Base-by-base conservation (phyloP, 2,888 invertebrate genomes). In the Phortica okadai region DNA sequence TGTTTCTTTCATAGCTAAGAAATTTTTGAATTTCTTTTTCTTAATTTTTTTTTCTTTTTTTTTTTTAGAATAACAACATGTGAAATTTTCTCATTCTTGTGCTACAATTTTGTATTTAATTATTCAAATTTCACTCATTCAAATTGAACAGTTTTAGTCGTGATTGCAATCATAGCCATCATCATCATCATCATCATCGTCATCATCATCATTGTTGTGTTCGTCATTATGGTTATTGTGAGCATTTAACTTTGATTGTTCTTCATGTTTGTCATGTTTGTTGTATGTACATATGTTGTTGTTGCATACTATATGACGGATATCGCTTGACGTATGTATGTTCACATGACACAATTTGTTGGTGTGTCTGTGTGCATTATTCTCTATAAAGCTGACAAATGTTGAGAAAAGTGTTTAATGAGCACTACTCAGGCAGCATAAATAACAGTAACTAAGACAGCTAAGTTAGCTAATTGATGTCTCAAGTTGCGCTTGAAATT, bases 101-200 rank as follows among this genome's bases (percentile, higher is more conserved):
- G 33, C 14, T 16, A 16, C 7, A n/a, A 56, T 56, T 56, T 56
- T 56, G 56, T 21, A 62, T 62, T 62, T 62, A 62, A 62, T 62
- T 62, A 66, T 41, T 25, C 66, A 66, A 66, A 33, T 66, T n/a
- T 66, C 42, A 66, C 33, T 66, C 66, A 42, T 66, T 66, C 42
- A 42, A 42, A 33, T 66, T 66, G 16, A 16, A 41, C 66, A 42
- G 10, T 66, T 66, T 66, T 42, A 66, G 25, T n/a, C 14, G 66
- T 66, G 42, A 66, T 42, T 66, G 66, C 66, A 66, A 62, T 8
- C 8, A 62, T 25, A 1, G 25, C 16, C 33, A 62, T 62, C 25
- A 62, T 66, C 3, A 66, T 21, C 25, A 8, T 62, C 25, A 14
- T 10, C 33, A 62, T 62, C 25, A 62, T 66, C 3, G 42, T 62